Evolutionary conservation across 2,888 invertebrate species (phyloP).

Genomic region (Epirrhoe tristata): DNA sequence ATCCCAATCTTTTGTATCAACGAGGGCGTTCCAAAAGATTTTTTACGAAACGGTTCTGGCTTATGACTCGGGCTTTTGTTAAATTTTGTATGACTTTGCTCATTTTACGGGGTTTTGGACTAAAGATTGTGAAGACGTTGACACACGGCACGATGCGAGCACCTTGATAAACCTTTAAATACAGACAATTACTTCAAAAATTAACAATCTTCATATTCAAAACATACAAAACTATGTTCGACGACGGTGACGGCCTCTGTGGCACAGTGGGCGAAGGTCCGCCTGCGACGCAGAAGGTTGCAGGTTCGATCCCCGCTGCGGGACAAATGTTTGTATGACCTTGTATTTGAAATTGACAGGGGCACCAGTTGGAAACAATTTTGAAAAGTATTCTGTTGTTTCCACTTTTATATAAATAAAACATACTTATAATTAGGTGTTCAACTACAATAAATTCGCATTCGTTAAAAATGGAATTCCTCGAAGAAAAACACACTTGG

Average conservation of each 20-base stretch:
- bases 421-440: too few species aligned
- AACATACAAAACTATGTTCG: not conserved
- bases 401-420: too few species aligned
- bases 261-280: too few species aligned
- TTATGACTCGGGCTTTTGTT: slow-evolving; percentile 33
- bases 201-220: not conserved
- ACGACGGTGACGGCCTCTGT: too few species aligned
- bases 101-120: slow-evolving; percentile 34
- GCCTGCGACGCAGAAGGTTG: too few species aligned
- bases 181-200: not conserved
- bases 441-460: too few species aligned
- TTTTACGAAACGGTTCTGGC: slow-evolving; percentile 31
- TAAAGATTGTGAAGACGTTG: slow-evolving; percentile 5
- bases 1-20: slow-evolving; percentile 23
- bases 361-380: not conserved
- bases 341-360: slow-evolving; percentile 2
- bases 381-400: not conserved
- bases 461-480: too few species aligned
- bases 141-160: not conserved
- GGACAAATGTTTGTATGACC: too few species aligned
- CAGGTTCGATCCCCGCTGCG: too few species aligned
- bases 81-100: slow-evolving; percentile 38
- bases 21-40: slow-evolving; percentile 30
- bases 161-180: not conserved
- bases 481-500: too few species aligned